These are phyloP conservation scores for Danio choprae DNA, from an alignment of 2,797 vertebrate species.

Conservation along the genomic window DNA sequence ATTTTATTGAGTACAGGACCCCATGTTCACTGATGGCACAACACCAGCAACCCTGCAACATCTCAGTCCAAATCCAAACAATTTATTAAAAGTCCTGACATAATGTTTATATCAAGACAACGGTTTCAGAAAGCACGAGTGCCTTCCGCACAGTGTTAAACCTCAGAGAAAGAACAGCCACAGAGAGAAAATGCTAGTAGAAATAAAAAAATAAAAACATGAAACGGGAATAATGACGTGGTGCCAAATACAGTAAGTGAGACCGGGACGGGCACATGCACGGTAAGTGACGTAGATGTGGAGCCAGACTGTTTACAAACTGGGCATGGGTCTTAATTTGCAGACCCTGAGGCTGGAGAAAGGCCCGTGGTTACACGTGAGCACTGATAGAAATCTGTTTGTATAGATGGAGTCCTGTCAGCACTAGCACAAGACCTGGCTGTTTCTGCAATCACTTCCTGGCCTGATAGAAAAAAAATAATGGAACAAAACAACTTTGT, in stretches of 20 bases:
- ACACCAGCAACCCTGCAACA: not conserved
- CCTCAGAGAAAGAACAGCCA: conserved; percentile 13
- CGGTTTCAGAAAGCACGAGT: not conserved
- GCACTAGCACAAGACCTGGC: not conserved
- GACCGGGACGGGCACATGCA: conserved; percentile 9
- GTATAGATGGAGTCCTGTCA: conserved; percentile 27
- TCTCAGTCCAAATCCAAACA: not conserved
- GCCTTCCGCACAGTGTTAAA: conserved; percentile 16
- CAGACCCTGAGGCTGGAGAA: conserved; percentile 16
- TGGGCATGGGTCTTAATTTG: conserved; percentile 16
- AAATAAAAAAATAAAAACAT: not conserved
- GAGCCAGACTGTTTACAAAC: not conserved
- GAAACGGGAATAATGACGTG: conserved; percentile 17
- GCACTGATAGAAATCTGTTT: conserved; percentile 43
- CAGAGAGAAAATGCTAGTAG: not conserved
- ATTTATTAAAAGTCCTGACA: conserved; percentile 11
- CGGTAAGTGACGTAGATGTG: conserved; percentile 37
- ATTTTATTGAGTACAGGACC: not conserved
- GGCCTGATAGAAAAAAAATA: conserved; percentile 3
- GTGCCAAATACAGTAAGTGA: conserved; percentile 31
- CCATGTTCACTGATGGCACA: not conserved
- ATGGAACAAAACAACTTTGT: not conserved
- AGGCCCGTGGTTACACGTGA: conserved; percentile 3
- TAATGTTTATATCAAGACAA: not conserved
- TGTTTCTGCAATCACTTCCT: conserved; percentile 39